These are phyloP conservation scores for Cottus gobio DNA, from an alignment of 2,113 vertebrate genomes.

Conservation along the genomic window DNA sequence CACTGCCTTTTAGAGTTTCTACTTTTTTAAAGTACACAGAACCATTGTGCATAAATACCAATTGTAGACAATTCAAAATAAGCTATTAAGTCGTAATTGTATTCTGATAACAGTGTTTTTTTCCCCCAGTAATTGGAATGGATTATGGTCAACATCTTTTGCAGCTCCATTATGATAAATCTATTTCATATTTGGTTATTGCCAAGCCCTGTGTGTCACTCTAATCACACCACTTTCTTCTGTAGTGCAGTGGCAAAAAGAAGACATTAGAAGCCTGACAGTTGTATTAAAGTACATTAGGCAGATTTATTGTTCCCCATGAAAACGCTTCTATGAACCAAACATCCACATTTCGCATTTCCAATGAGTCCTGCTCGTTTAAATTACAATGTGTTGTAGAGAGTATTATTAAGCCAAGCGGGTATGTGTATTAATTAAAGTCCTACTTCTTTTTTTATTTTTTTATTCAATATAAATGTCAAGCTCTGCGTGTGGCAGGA, in stretches of 20 bases:
- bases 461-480: slow-evolving; percentile 76
- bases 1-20: background rate
- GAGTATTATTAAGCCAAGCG: slow-evolving; percentile 63
- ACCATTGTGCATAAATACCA: background rate
- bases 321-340: slow-evolving; percentile 67
- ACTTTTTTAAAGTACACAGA: background rate
- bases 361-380: slow-evolving; percentile 71
- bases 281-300: slow-evolving; percentile 63
- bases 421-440: slow-evolving; percentile 73
- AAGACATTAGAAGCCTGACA: slow-evolving; percentile 56
- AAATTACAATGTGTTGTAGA: slow-evolving; percentile 64
- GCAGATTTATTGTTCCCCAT: slow-evolving; percentile 63
- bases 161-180: slow-evolving; percentile 6
- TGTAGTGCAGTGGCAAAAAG: slow-evolving; percentile 32
- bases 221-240: slow-evolving; percentile 15
- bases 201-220: background rate
- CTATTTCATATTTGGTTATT: slow-evolving; percentile 14
- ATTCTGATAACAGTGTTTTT: slow-evolving; percentile 5
- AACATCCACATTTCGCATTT: slow-evolving; percentile 73
- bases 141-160: background rate
- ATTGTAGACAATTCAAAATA: background rate
- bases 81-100: background rate
- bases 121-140: background rate
- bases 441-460: slow-evolving; percentile 56
- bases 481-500: slow-evolving; percentile 70